A percentile compares a stretch with the other conserved stretches of the same genome.
These are phyloP conservation scores for Manis crassicaudata DNA, from an alignment of 2,797 vertebrate species.

Conservation along the genomic window DNA sequence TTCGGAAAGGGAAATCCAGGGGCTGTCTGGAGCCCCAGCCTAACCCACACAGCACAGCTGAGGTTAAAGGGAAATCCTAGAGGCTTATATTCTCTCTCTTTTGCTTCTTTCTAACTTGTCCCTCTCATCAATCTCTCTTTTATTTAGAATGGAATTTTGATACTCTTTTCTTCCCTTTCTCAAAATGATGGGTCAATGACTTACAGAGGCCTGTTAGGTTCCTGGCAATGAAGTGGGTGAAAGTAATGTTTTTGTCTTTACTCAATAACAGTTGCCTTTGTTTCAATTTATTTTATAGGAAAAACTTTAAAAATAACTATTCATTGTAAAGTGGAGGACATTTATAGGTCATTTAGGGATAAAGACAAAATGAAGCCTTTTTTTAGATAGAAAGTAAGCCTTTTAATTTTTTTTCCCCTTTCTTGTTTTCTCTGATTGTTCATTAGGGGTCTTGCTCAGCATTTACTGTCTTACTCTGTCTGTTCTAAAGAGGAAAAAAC, in stretches of 20 bases:
- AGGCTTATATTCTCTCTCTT: not conserved
- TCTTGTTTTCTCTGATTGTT: not conserved
- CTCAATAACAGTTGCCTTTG: not conserved
- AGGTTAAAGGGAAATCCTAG: not conserved
- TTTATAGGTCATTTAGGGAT: not conserved
- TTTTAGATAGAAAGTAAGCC: not conserved
- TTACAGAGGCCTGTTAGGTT: not conserved
- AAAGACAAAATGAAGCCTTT: not conserved
- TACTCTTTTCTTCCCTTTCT: not conserved
- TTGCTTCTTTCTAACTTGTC: not conserved
- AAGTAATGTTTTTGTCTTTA: conserved; percentile 44
- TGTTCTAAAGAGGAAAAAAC: not conserved
- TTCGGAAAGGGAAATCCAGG: not conserved
- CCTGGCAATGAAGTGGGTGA: not conserved
- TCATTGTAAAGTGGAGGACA: not conserved
- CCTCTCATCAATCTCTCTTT: not conserved
- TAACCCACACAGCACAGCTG: too few species aligned
- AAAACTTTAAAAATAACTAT: conserved; percentile 42
- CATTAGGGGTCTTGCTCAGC: not conserved
- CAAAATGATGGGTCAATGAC: not conserved
- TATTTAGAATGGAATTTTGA: not conserved
- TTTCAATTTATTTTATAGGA: conserved; percentile 28
- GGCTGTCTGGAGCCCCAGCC: not conserved
- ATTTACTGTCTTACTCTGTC: not conserved
- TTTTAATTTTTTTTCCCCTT: not conserved